A percentile compares a stretch with the other conserved stretches of the same genome.
phyloP scores from a whole-genome alignment of 2,797 vertebrate species.

The Dermochelys coriacea region DNA sequence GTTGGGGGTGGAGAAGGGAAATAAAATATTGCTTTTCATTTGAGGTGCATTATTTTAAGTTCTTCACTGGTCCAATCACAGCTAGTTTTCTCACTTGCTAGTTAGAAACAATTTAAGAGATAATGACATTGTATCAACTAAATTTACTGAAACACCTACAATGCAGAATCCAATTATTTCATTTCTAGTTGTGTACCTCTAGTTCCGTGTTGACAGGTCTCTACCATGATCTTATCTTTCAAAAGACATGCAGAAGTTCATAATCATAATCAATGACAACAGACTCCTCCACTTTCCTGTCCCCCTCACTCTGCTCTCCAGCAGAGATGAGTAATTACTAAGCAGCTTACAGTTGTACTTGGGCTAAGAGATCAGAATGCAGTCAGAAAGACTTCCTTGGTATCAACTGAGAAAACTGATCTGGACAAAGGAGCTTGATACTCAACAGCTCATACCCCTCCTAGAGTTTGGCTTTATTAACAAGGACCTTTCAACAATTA shows the following conservation, averaged over 20 bases:
- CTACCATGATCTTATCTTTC: background rate
- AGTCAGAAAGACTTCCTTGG: background rate
- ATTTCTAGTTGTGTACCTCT: background rate
- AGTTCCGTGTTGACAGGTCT: background rate
- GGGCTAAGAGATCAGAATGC: background rate
- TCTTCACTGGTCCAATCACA: background rate
- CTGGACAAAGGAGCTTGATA: background rate
- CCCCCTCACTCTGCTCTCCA: background rate
- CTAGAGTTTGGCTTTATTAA: background rate
- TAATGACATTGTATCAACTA: background rate
- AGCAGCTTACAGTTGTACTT: background rate
- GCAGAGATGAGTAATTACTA: background rate
- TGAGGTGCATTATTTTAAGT: conserved; percentile 12
- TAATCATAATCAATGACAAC: background rate
- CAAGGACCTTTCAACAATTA: background rate
- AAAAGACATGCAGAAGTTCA: background rate
- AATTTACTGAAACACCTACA: background rate
- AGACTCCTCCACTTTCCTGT: background rate
- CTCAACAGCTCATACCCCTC: background rate
- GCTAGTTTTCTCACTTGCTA: background rate
- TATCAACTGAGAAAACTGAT: background rate
- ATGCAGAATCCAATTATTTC: background rate
- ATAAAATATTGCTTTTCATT: conserved; percentile 22
- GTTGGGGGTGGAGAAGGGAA: background rate
- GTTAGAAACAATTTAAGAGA: background rate